Percentiles rank a stretch among this genome's conserved stretches.
phyloP scores from a whole-genome alignment of 2,797 vertebrate species.

The Chlorospingus semifuscus region DNA sequence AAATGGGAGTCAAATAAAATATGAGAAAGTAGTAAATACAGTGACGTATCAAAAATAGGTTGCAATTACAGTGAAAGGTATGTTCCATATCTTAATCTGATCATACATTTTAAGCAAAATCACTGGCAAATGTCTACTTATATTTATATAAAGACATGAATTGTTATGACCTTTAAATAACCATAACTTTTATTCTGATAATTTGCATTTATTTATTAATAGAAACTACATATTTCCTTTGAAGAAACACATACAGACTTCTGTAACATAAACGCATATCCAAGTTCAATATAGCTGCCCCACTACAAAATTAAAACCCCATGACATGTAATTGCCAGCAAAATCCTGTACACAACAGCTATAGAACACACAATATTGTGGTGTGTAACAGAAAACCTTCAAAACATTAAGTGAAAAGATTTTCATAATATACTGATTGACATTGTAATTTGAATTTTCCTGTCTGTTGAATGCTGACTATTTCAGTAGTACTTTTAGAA shows the following conservation, averaged over 20 bases:
- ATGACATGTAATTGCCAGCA: background rate
- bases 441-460: background rate
- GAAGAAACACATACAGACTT: background rate
- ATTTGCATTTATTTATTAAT: background rate
- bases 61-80: background rate
- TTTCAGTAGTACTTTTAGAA: background rate
- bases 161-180: background rate
- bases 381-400: background rate
- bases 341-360: background rate
- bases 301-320: background rate
- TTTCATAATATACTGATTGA: background rate
- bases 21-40: background rate
- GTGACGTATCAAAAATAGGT: background rate
- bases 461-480: background rate
- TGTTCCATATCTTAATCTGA: background rate
- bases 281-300: background rate
- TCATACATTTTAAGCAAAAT: background rate
- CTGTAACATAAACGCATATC: background rate
- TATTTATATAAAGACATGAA: background rate
- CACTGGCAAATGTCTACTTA: background rate
- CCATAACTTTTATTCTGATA: background rate
- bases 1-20: background rate
- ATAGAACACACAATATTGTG: background rate
- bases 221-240: background rate
- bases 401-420: background rate